These are phyloP conservation scores for Eudasyphora cyanicolor DNA, from an alignment of 2,888 invertebrate species.

Conservation along the genomic window DNA sequence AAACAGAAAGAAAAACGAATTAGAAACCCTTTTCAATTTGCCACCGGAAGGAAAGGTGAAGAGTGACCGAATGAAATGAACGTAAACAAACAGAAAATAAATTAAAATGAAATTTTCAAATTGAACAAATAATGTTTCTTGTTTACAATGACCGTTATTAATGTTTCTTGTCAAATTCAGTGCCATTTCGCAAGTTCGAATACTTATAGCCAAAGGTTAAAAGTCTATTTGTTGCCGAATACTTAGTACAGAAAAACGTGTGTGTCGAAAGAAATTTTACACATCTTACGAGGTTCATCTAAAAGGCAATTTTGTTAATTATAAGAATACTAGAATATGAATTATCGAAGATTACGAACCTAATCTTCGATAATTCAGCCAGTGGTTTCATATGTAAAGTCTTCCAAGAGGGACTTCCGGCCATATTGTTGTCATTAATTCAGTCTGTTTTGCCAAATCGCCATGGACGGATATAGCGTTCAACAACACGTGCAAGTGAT, in stretches of 20 bases:
- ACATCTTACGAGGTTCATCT: background rate
- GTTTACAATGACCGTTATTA: constrained; percentile 35
- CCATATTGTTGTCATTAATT: too few species aligned
- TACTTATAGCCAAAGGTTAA: background rate
- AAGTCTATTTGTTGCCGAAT: constrained; percentile 11
- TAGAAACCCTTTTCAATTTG: background rate
- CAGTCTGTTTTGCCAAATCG: too few species aligned
- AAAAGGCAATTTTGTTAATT: too few species aligned
- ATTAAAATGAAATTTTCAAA: constrained; percentile 19
- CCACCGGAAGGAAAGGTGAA: background rate
- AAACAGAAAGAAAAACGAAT: background rate
- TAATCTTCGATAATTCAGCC: too few species aligned
- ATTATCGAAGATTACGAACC: too few species aligned
- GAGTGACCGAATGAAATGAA: background rate
- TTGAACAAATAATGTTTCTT: constrained; percentile 18
- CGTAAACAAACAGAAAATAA: background rate
- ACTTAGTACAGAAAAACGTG: background rate
- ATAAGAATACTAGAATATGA: too few species aligned
- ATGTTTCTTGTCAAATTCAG: constrained; percentile 40
- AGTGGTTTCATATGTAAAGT: too few species aligned
- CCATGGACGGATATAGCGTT: too few species aligned
- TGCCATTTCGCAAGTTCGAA: constrained; percentile 21
- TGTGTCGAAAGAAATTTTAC: background rate
- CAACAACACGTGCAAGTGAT: too few species aligned
- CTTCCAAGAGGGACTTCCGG: too few species aligned